Percentiles rank a stretch among this genome's conserved stretches.
phyloP scores from a whole-genome alignment of 23 tunicate species.

The Styela clava region DNA sequence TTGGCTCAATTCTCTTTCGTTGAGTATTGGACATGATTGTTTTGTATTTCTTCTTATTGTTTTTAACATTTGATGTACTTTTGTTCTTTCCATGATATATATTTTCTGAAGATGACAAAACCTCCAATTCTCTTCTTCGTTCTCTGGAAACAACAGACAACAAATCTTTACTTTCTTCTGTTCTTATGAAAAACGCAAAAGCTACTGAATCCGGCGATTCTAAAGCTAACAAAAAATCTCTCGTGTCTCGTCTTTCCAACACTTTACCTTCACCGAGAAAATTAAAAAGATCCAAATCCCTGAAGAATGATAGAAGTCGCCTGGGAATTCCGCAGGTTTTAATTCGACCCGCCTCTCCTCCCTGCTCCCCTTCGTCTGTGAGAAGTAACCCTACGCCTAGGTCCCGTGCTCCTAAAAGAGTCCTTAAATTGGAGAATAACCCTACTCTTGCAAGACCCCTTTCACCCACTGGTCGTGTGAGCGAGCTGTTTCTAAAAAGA shows the following conservation, averaged over 20 bases:
- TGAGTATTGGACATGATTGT: too few relatives aligned
- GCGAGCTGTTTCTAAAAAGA: constrained; percentile 29
- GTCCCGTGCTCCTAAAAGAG: background rate
- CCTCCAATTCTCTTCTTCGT: background rate
- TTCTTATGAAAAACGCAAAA: constrained; percentile 27
- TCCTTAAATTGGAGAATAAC: background rate
- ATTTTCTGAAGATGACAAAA: background rate
- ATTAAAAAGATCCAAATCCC: background rate
- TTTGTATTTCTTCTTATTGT: too few relatives aligned
- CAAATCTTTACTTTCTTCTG: constrained; percentile 25
- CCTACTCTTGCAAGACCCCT: constrained; percentile 12
- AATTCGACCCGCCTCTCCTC: background rate
- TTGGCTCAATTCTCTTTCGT: too few relatives aligned
- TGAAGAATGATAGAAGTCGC: background rate
- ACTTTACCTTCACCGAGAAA: background rate
- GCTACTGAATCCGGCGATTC: background rate
- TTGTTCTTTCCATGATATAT: too few relatives aligned
- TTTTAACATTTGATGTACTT: too few relatives aligned
- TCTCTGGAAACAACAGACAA: constrained; percentile 3
- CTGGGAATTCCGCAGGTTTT: background rate
- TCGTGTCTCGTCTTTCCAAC: background rate
- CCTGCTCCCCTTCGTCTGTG: background rate
- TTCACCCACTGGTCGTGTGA: constrained; percentile 20
- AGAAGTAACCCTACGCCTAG: background rate
- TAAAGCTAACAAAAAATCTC: background rate